Percentiles rank a stretch among this genome's conserved stretches.
These are phyloP conservation scores for Metopolophium dirhodum DNA, from an alignment of 1,140 invertebrate species.

Conservation along the genomic window DNA sequence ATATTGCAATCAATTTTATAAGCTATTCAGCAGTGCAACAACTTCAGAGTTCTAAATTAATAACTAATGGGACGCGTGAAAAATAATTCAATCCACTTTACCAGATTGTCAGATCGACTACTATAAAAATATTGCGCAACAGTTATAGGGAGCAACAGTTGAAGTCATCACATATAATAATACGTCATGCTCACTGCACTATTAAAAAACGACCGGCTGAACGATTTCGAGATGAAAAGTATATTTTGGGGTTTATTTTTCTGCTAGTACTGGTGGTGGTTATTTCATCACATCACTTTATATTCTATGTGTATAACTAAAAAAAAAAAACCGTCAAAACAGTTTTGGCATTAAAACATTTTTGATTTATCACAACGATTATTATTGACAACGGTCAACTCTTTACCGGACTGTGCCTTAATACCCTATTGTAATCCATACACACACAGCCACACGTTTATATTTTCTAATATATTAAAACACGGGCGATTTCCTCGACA, in stretches of 20 bases:
- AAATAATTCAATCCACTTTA: not conserved
- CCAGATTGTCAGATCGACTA: not conserved
- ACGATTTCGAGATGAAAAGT: not conserved
- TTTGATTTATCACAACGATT: not conserved
- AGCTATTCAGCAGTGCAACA: not conserved
- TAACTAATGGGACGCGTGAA: not conserved
- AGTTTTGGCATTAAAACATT: not conserved
- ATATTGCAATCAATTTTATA: not conserved
- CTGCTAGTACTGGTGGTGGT: not conserved
- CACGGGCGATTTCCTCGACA: not conserved
- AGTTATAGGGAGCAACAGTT: not conserved
- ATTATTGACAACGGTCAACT: not conserved
- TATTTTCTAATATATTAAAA: not conserved
- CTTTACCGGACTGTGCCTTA: not conserved
- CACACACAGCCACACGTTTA: not conserved
- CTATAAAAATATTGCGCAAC: not conserved
- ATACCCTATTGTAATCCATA: not conserved
- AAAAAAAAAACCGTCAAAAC: not conserved
- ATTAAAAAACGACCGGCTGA: not conserved
- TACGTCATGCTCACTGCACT: no score
- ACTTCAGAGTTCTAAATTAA: not conserved
- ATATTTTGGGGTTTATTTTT: not conserved
- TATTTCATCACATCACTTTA: not conserved
- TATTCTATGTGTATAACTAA: not conserved
- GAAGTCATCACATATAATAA: not conserved